Evolutionary conservation across 2,113 vertebrate genomes (phyloP).

Genomic region (Corydoras sp.): DNA sequence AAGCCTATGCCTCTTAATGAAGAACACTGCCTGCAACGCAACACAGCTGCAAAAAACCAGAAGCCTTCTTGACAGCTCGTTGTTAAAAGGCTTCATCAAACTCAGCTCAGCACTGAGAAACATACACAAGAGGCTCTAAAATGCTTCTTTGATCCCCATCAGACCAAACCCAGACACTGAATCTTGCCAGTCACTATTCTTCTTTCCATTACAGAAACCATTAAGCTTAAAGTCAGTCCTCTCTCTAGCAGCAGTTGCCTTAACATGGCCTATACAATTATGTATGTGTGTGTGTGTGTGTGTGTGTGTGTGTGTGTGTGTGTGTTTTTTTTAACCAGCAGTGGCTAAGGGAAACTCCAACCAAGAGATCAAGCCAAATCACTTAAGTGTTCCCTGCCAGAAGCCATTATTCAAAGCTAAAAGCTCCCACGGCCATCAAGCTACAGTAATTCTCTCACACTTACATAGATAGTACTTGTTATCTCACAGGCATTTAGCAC

Average conservation of each 20-base stretch:
- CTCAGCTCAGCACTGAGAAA: conserved; percentile 28
- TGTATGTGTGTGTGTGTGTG: conserved; percentile 30
- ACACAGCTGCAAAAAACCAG: conserved; percentile 36
- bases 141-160: conserved; percentile 38
- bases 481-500: no score
- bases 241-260: conserved; percentile 10
- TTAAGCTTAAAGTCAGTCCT: conserved; percentile 34
- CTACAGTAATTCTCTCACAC: conserved; percentile 20
- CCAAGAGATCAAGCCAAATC: conserved; percentile 43
- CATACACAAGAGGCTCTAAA: conserved; percentile 33
- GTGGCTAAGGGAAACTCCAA: conserved; percentile 49
- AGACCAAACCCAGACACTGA: conserved; percentile 33
- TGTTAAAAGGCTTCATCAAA: conserved; percentile 36
- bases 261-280: conserved; percentile 11
- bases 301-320: conserved; percentile 5
- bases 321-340: conserved; percentile 49
- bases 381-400: conserved; percentile 35
- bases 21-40: conserved; percentile 31
- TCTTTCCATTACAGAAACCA: conserved; percentile 25
- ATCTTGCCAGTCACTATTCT: conserved; percentile 21
- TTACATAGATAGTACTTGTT: neutral
- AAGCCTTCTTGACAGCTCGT: conserved; percentile 26
- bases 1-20: conserved; percentile 32
- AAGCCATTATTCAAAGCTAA: conserved; percentile 36
- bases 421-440: conserved; percentile 27